Conservation (phyloP, 2,797 vertebrate genomes). For the Siniperca obscura region DNA sequence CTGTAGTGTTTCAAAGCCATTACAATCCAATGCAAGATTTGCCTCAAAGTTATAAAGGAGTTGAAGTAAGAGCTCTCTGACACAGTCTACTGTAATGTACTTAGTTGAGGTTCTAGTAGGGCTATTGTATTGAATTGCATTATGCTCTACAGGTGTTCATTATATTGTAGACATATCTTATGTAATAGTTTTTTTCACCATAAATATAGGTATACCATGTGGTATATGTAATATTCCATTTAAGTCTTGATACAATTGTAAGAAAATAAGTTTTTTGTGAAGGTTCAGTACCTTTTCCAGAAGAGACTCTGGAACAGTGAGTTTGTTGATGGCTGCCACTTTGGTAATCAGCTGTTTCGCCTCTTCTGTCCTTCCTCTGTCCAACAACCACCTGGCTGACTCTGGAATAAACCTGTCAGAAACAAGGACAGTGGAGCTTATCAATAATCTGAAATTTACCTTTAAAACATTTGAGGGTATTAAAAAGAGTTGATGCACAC, state of each 20-base stretch:
- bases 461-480: fast-evolving
- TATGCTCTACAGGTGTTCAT: background rate
- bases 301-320: conserved; percentile 75
- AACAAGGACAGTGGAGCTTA: background rate
- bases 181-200: background rate
- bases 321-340: conserved; percentile 85
- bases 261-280: background rate
- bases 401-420: conserved; percentile 87
- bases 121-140: background rate
- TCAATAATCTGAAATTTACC: background rate
- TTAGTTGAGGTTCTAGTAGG: background rate
- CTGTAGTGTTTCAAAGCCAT: background rate
- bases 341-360: conserved; percentile 85
- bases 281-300: conserved; percentile 81
- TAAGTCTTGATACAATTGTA: background rate
- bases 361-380: conserved; percentile 78
- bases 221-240: background rate
- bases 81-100: background rate
- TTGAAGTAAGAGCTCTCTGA: background rate
- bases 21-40: background rate
- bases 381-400: conserved; percentile 89
- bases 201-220: background rate
- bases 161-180: background rate
- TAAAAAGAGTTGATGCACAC: conserved; percentile 67
- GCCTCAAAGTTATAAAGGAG: background rate